Conservation (phyloP, 2,888 invertebrate genomes). For the Leptothorax acervorum region DNA sequence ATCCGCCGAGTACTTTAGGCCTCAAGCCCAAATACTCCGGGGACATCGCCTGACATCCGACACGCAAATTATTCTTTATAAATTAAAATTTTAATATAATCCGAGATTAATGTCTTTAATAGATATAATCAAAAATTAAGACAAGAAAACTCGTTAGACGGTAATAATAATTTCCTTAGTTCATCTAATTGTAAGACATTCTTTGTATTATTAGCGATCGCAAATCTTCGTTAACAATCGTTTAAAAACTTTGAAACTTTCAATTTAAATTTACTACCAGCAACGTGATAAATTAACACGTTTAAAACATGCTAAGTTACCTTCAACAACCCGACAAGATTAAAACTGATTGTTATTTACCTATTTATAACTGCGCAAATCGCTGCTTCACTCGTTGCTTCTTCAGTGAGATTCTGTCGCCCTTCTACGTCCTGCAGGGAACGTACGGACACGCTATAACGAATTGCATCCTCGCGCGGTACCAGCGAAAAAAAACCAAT, state of each 20-base stretch:
- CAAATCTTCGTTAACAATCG: not conserved
- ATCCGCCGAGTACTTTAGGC: not conserved
- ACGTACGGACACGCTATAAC: not conserved
- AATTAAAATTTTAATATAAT: not conserved
- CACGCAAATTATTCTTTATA: not conserved
- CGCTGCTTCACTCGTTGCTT: not conserved
- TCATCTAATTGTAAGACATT: not conserved
- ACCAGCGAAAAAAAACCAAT: not conserved
- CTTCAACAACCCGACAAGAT: not conserved
- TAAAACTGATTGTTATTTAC: conserved; percentile 12
- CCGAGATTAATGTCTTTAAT: not conserved
- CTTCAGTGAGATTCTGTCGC: not conserved
- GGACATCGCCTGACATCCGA: not conserved
- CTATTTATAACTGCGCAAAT: conserved; percentile 13
- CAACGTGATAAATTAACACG: too few relatives aligned
- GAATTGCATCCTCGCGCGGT: not conserved
- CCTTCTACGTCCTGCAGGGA: not conserved
- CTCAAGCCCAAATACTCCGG: not conserved
- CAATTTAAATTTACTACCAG: not conserved
- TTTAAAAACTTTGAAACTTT: not conserved
- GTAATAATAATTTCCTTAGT: not conserved
- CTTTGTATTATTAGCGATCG: not conserved
- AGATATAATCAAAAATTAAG: not conserved
- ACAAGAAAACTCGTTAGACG: not conserved
- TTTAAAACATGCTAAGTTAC: not conserved